phyloP scores from a whole-genome alignment of 2,797 vertebrate genomes.

The Borostomias antarcticus region DNA sequence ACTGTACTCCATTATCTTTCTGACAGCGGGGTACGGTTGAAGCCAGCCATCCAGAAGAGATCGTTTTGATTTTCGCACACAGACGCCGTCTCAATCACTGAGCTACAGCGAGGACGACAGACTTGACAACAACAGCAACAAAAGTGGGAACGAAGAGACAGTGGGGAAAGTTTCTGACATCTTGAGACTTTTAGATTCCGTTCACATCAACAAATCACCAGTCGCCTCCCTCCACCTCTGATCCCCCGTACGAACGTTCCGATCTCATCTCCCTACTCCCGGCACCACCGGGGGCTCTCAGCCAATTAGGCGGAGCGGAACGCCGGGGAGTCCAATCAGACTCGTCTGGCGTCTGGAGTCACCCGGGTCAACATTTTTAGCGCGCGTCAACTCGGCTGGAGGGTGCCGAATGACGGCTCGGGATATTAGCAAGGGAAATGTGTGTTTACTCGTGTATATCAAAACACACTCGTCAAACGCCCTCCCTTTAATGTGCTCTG shows the following conservation, averaged over 20 bases:
- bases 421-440: conserved; percentile 58
- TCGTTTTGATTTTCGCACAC: too few species aligned
- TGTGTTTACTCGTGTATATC: conserved; percentile 65
- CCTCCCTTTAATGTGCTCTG: conserved; percentile 14
- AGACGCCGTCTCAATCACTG: too few species aligned
- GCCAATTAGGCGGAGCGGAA: conserved; percentile 66
- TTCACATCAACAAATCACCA: conserved; percentile 53
- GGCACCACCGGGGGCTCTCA: conserved; percentile 33
- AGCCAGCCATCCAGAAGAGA: too few species aligned
- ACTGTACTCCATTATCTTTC: conserved; percentile 36
- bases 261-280: conserved; percentile 44
- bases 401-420: conserved; percentile 35
- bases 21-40: too few species aligned
- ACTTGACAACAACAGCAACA: background rate
- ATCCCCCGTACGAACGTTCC: conserved; percentile 28
- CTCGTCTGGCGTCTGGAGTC: conserved; percentile 52
- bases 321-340: conserved; percentile 61
- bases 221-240: conserved; percentile 30
- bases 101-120: too few species aligned
- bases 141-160: too few species aligned
- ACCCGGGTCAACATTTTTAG: conserved; percentile 55
- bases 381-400: conserved; percentile 41
- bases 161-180: too few species aligned
- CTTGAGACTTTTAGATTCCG: too few species aligned
- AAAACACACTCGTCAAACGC: conserved; percentile 47